Evolutionary conservation across 2,888 invertebrate species (phyloP), one percentile per base, ranked within the genome.

Genomic region (Leptinotarsa haldemani): DNA sequence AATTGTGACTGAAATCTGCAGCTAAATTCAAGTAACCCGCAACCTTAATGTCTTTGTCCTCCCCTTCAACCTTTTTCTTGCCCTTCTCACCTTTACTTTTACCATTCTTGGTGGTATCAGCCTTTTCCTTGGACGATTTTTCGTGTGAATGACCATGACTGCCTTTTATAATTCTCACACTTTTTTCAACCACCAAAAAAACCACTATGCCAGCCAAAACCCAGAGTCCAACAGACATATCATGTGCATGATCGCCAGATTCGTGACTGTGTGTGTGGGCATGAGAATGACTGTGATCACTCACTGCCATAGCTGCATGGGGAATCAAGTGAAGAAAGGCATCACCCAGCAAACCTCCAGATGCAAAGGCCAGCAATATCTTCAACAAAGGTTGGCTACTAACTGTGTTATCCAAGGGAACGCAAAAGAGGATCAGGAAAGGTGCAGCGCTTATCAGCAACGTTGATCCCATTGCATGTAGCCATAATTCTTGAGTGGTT

Each of bases 271-370:
- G 91, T 0, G 88, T 85, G 83, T 94, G 92, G 15, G 88, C 86
- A 77, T 74, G 80, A 30, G 76, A 78, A 77, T 78, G 80, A 48
- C 66, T 50, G 63, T 73, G 53, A 16, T 78, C 89, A 88, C 84
- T 84, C 73, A 91, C 90, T 0, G 92, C 91, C 79, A 90, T 90
- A 46, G 94, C 91, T 65, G 99, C 98, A 88, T 99, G 99, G 1
- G 99, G 99, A 84, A 99, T 99, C 78, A 99, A 89, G 89, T 99
- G 99, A 7, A 99, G 90, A 87, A 99, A 99, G 0, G 99, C 99
- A 89, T 99, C 99, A 9, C 99, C 99, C 0, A 99, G 90, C 16
- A 99, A 90, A 64, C 99, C 97, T 61, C 98, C 97, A 1, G 97
- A 97, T 0, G 97, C 98, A 88, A 98, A 98, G 18, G 97, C 96